phyloP scores from a whole-genome alignment of 2,797 vertebrate species.

The Myotis planiceps region DNA sequence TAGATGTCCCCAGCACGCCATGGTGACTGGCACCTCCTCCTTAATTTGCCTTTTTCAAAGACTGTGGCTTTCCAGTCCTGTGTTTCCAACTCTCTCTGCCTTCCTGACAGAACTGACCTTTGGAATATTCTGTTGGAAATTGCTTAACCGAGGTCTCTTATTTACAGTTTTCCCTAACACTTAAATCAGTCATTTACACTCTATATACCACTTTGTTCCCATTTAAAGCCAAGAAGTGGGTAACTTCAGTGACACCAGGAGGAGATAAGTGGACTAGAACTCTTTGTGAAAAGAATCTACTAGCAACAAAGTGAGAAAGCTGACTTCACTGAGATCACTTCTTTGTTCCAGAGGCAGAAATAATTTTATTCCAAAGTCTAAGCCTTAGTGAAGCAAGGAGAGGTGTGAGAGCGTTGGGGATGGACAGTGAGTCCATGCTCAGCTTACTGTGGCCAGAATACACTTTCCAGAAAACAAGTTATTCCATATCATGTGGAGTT shows the following conservation, averaged over 20 bases:
- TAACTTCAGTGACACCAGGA: background rate
- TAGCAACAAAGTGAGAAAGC: background rate
- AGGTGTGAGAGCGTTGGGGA: background rate
- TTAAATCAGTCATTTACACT: background rate
- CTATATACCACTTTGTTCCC: background rate
- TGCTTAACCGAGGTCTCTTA: background rate
- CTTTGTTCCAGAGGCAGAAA: background rate
- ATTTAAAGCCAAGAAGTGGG: background rate
- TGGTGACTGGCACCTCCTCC: no score
- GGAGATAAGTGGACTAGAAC: background rate
- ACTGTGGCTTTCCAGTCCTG: background rate
- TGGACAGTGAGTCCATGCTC: background rate
- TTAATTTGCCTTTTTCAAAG: background rate
- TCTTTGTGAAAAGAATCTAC: background rate
- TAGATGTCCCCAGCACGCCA: slow-evolving; percentile 50
- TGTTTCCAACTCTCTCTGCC: background rate
- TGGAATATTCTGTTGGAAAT: background rate
- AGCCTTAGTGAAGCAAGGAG: background rate
- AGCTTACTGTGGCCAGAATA: background rate
- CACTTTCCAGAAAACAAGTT: background rate
- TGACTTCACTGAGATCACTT: background rate
- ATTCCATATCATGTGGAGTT: fast-evolving
- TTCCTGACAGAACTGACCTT: background rate
- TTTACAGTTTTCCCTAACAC: background rate
- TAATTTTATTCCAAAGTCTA: background rate